Conservation (phyloP, 2,888 invertebrate species). For the Synergus umbraculus region DNA sequence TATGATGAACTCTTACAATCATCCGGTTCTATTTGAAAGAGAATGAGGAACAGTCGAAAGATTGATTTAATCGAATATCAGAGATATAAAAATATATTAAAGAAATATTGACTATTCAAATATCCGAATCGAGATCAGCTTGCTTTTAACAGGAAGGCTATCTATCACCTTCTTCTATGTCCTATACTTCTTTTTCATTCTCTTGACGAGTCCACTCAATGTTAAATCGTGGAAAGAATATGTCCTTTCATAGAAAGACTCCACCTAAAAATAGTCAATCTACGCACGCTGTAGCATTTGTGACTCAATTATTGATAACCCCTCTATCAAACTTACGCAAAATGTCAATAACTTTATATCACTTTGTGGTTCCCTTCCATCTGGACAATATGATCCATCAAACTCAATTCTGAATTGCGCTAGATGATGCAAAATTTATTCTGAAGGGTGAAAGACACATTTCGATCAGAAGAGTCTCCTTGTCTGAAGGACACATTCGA, state of each 20-base stretch:
- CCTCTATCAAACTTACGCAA: neutral
- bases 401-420: neutral
- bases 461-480: neutral
- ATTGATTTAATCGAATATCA: neutral
- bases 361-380: slow-evolving; percentile 2
- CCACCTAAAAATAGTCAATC: neutral
- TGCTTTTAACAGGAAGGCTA: slow-evolving; percentile 43
- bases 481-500: neutral
- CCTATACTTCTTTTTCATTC: neutral
- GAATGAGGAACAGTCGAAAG: neutral
- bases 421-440: slow-evolving; percentile 9
- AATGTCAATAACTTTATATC: slow-evolving; percentile 16
- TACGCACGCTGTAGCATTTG: neutral
- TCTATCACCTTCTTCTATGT: slow-evolving; percentile 43
- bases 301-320: slow-evolving; percentile 36
- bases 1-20: neutral
- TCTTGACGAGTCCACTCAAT: neutral
- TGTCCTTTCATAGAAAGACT: neutral
- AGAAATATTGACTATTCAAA: neutral
- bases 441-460: neutral
- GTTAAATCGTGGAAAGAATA: slow-evolving; percentile 23
- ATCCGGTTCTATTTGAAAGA: neutral
- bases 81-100: neutral
- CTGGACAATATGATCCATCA: slow-evolving; percentile 4
- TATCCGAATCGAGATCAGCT: slow-evolving; percentile 41